phyloP scores from a whole-genome alignment of 2,113 vertebrate genomes.

The Calyptommatus sinebrachiatus region DNA sequence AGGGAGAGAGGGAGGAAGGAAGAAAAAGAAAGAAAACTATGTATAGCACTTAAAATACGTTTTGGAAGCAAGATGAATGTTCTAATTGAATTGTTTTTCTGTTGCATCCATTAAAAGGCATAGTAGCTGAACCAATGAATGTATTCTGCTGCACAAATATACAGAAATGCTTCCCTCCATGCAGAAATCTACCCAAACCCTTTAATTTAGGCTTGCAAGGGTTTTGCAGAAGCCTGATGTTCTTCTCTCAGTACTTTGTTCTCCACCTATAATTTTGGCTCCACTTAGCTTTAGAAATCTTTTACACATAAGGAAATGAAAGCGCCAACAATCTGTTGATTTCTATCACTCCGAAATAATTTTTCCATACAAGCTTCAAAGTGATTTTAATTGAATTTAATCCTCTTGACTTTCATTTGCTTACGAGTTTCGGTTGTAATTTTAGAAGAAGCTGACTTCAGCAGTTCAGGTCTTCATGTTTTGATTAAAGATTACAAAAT shows the following conservation, averaged over 20 bases:
- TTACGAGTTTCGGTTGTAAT: slow-evolving; percentile 72
- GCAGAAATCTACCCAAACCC: slow-evolving; percentile 52
- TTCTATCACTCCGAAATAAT: slow-evolving; percentile 69
- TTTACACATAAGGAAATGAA: slow-evolving; percentile 63
- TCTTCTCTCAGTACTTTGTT: slow-evolving; percentile 53
- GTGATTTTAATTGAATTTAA: slow-evolving; percentile 79
- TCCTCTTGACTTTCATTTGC: slow-evolving; percentile 78
- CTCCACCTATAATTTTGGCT: slow-evolving; percentile 57
- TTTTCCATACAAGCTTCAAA: slow-evolving; percentile 67
- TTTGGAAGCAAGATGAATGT: slow-evolving; percentile 60
- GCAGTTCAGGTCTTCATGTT: slow-evolving; percentile 68
- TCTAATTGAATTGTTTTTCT: slow-evolving; percentile 68
- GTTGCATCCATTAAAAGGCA: slow-evolving; percentile 56
- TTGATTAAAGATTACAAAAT: slow-evolving; percentile 73
- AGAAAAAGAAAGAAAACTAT: slow-evolving; percentile 58
- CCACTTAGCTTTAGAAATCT: slow-evolving; percentile 64
- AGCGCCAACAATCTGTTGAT: slow-evolving; percentile 69
- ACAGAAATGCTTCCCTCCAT: slow-evolving; percentile 49
- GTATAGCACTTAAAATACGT: slow-evolving; percentile 46
- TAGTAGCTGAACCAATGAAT: slow-evolving; percentile 54
- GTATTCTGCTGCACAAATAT: slow-evolving; percentile 39
- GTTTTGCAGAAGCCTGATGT: slow-evolving; percentile 51
- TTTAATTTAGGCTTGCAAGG: slow-evolving; percentile 45
- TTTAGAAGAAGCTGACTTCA: slow-evolving; percentile 67
- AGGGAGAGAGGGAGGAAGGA: not conserved